A percentile compares a stretch with the other conserved stretches of the same genome.
phyloP scores from a whole-genome alignment of 2,888 invertebrate genomes.

The Mythimna loreyi region DNA sequence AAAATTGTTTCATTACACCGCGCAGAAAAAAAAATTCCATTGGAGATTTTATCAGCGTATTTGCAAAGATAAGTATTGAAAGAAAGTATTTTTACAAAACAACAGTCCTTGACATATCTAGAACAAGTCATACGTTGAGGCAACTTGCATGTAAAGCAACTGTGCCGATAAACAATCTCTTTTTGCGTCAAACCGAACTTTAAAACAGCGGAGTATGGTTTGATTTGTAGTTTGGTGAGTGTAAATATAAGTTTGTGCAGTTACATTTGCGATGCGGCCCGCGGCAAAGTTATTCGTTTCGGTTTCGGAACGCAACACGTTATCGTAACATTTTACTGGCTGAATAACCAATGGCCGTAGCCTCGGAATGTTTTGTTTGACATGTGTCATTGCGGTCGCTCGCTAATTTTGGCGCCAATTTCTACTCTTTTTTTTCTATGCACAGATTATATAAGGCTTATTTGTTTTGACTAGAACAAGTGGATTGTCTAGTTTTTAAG shows the following conservation, averaged over 20 bases:
- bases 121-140: constrained; percentile 78
- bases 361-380: constrained; percentile 70
- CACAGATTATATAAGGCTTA: constrained; percentile 23
- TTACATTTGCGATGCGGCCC: constrained; percentile 81
- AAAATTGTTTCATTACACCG: constrained; percentile 20
- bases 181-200: constrained; percentile 44
- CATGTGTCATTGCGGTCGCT: constrained; percentile 64
- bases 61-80: constrained; percentile 73
- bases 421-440: constrained; percentile 22
- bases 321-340: constrained; percentile 81
- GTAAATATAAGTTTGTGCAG: constrained; percentile 63
- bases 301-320: constrained; percentile 73
- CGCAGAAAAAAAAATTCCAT: constrained; percentile 51
- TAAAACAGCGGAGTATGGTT: constrained; percentile 53
- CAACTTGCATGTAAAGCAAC: constrained; percentile 70
- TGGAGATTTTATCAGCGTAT: constrained; percentile 56
- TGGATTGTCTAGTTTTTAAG: not conserved
- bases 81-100: constrained; percentile 83
- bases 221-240: constrained; percentile 45
- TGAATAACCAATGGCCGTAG: constrained; percentile 82
- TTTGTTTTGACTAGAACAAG: constrained; percentile 13
- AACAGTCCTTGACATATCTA: constrained; percentile 87
- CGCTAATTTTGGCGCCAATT: constrained; percentile 64
- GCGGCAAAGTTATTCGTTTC: constrained; percentile 80
- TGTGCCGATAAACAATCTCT: constrained; percentile 51